phyloP scores from a whole-genome alignment of 2,888 invertebrate species.

The Rhyacophila evoluta region DNA sequence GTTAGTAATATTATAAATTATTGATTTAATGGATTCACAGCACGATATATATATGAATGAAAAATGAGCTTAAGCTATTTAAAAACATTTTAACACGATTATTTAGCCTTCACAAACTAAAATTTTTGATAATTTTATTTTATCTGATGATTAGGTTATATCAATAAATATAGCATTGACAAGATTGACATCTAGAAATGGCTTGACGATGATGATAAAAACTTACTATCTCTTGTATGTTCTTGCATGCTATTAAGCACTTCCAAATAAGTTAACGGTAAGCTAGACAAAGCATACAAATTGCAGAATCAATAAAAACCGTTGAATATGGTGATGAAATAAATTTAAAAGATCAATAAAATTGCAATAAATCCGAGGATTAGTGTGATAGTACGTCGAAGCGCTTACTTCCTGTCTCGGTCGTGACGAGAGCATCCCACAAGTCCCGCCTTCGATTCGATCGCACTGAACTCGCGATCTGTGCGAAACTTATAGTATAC shows the following conservation, averaged over 20 bases:
- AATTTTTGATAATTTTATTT: too few species aligned
- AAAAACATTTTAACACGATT: too few species aligned
- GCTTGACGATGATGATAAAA: too few species aligned
- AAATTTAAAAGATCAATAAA: conserved; percentile 21
- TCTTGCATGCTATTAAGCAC: not conserved
- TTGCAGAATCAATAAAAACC: not conserved
- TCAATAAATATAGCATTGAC: too few species aligned
- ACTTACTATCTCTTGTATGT: too few species aligned
- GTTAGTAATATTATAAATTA: too few species aligned
- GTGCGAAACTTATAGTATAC: not conserved
- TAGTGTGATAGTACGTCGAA: conserved; percentile 6
- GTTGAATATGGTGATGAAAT: not conserved
- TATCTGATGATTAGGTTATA: too few species aligned
- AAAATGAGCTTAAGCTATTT: too few species aligned
- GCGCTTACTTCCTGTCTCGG: not conserved
- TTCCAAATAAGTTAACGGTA: not conserved
- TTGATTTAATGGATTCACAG: too few species aligned
- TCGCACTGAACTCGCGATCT: conserved; percentile 1
- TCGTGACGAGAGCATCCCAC: conserved; percentile 5
- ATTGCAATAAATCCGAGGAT: not conserved
- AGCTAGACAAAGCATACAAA: not conserved
- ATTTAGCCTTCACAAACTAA: too few species aligned
- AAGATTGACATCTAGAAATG: too few species aligned
- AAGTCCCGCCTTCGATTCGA: conserved; percentile 12
- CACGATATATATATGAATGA: too few species aligned